phyloP scores from a whole-genome alignment of 2,113 vertebrate species.

The Coracopsis vasa region DNA sequence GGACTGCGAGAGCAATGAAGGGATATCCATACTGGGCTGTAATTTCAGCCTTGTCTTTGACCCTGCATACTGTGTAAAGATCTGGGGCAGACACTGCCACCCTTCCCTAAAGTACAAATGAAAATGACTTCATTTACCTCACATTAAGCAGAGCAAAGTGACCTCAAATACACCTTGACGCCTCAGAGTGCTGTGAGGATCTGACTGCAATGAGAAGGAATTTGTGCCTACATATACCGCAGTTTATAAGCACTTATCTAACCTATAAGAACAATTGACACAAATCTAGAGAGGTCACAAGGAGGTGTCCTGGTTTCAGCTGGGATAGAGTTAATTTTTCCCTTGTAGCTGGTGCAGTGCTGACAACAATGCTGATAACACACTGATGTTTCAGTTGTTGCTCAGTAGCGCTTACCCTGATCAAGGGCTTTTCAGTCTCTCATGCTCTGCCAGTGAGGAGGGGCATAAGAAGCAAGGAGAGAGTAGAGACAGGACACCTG shows the following conservation, averaged over 20 bases:
- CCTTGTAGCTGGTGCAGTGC: not conserved
- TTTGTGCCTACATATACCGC: not conserved
- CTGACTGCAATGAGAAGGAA: not conserved
- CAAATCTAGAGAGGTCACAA: not conserved
- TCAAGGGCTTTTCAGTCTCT: not conserved
- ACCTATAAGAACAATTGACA: not conserved
- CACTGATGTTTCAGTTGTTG: not conserved
- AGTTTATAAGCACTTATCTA: not conserved
- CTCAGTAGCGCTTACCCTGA: not conserved
- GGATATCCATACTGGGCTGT: not conserved
- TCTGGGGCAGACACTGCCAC: not conserved
- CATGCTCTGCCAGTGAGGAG: not conserved
- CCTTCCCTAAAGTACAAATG: not conserved
- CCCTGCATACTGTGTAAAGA: not conserved
- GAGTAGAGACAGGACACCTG: not conserved
- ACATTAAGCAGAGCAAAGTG: not conserved
- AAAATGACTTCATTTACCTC: not conserved
- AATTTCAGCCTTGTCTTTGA: not conserved
- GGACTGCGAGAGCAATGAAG: not conserved
- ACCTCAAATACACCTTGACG: rapidly evolving
- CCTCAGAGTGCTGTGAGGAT: not conserved
- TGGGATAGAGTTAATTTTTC: not conserved
- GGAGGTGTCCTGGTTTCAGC: not conserved
- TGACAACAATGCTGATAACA: not conserved
- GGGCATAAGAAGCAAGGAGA: not conserved